Evolutionary conservation across 2,113 vertebrate species (phyloP).

Genomic region (Myotis brandtii): DNA sequence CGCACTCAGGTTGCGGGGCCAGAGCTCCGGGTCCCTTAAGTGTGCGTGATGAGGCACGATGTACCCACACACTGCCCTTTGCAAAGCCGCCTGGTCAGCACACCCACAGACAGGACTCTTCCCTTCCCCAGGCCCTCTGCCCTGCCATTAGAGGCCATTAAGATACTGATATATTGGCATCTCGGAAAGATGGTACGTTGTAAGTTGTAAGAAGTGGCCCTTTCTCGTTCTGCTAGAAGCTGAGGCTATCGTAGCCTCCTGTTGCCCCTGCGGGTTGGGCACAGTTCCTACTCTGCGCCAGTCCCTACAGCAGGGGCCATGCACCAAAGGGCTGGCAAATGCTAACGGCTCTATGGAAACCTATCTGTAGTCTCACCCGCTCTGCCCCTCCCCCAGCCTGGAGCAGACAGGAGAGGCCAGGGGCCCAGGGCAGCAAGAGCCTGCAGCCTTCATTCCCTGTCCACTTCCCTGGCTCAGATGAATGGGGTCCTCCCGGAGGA

Average conservation of each 20-base stretch:
- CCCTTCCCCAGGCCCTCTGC: not conserved
- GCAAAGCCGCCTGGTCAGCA: not conserved
- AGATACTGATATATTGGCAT: not conserved
- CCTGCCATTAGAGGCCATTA: not conserved
- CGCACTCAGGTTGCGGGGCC: not conserved
- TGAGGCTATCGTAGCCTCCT: fast-evolving
- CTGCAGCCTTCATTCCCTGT: not conserved
- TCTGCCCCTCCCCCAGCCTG: not conserved
- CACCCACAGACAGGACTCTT: not conserved
- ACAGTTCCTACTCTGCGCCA: not conserved
- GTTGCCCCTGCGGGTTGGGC: not conserved
- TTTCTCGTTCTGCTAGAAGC: not conserved
- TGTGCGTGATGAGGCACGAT: not conserved
- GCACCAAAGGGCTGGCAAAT: too few species aligned
- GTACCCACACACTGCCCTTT: not conserved
- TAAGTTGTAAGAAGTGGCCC: not conserved
- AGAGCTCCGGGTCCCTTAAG: not conserved
- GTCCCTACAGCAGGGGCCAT: not conserved
- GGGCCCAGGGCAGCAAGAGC: not conserved
- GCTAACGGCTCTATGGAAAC: too few species aligned
- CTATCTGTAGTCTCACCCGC: not conserved
- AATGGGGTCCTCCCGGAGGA: not conserved
- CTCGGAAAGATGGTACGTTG: not conserved
- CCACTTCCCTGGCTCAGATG: not conserved
- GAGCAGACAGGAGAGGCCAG: not conserved